A percentile compares a stretch with the other conserved stretches of the same genome.
Conservation (phyloP, 92 coral and sea anemone species). For the Scolanthus callimorphus region DNA sequence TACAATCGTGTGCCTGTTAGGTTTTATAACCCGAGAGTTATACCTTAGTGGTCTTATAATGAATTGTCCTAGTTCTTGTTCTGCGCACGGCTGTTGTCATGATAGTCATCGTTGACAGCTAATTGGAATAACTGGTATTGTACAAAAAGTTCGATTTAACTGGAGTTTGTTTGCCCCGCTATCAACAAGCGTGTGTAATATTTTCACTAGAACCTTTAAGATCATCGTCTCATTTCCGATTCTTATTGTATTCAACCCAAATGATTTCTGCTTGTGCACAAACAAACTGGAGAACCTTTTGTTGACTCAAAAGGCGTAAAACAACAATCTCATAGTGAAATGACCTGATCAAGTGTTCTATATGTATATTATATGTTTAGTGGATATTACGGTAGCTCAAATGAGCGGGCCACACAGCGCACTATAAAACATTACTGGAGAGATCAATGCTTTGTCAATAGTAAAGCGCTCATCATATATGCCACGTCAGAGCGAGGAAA, state of each 20-base stretch:
- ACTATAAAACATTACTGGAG: too few relatives aligned
- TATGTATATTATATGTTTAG: too few relatives aligned
- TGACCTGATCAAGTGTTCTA: constrained; percentile 17
- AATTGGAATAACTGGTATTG: constrained; percentile 44
- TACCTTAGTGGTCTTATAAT: too few relatives aligned
- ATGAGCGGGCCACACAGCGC: constrained; percentile 11
- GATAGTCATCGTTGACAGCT: constrained; percentile 3
- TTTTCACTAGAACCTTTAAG: constrained; percentile 36
- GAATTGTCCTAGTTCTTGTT: too few relatives aligned
- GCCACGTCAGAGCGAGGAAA: constrained; percentile 40
- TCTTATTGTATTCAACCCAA: constrained; percentile 45
- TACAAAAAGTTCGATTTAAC: constrained; percentile 39
- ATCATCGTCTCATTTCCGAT: constrained; percentile 50
- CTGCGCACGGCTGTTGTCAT: too few relatives aligned
- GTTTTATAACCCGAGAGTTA: too few relatives aligned
- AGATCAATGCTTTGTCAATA: constrained; percentile 25
- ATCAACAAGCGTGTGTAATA: constrained; percentile 44
- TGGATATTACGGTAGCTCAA: constrained; percentile 4
- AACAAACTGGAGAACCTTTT: constrained; percentile 44
- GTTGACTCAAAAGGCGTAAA: constrained; percentile 46
- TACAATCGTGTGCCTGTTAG: too few relatives aligned
- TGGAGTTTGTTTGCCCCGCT: constrained; percentile 49
- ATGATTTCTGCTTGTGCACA: constrained; percentile 46
- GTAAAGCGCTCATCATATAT: constrained; percentile 26
- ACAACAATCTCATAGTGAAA: constrained; percentile 51